phyloP scores from a whole-genome alignment of 2,797 vertebrate species.

The Esox masquinongy region DNA sequence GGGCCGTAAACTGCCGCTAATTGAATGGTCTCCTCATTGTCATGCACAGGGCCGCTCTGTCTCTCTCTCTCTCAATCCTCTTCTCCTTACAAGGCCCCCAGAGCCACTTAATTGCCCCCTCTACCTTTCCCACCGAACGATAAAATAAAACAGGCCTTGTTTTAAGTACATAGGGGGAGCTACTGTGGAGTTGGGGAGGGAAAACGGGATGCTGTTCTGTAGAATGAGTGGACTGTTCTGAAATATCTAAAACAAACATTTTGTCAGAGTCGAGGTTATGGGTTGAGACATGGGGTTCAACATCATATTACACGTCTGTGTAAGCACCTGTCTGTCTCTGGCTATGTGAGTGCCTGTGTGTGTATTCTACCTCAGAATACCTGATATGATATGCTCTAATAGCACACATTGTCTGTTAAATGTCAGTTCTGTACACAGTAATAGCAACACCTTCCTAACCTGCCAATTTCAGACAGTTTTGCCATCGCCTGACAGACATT shows the following conservation, averaged over 20 bases:
- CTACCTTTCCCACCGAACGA: slow-evolving; percentile 68
- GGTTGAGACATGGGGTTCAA: not conserved
- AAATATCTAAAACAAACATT: slow-evolving; percentile 23
- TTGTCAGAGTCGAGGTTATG: not conserved
- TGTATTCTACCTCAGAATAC: not conserved
- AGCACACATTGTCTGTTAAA: not conserved
- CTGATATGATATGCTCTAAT: not conserved
- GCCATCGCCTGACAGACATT: not conserved
- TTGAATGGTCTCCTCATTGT: slow-evolving; percentile 81
- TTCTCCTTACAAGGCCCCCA: slow-evolving; percentile 60
- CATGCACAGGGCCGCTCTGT: slow-evolving; percentile 67
- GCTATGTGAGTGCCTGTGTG: not conserved
- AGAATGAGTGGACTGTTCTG: slow-evolving; percentile 12
- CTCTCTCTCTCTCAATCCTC: slow-evolving; percentile 37
- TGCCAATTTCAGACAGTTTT: slow-evolving; percentile 1
- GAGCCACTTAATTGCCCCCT: slow-evolving; percentile 58
- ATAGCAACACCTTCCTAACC: not conserved
- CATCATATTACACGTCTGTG: not conserved
- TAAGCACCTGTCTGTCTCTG: not conserved
- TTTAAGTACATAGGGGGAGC: slow-evolving; percentile 65
- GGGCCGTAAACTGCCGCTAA: slow-evolving; percentile 75
- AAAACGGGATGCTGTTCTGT: not conserved
- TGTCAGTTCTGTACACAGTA: not conserved
- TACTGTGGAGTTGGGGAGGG: slow-evolving; percentile 51
- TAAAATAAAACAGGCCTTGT: slow-evolving; percentile 76